Base-by-base conservation (phyloP, 1,140 invertebrate species). In the Microvelia longipes region DNA sequence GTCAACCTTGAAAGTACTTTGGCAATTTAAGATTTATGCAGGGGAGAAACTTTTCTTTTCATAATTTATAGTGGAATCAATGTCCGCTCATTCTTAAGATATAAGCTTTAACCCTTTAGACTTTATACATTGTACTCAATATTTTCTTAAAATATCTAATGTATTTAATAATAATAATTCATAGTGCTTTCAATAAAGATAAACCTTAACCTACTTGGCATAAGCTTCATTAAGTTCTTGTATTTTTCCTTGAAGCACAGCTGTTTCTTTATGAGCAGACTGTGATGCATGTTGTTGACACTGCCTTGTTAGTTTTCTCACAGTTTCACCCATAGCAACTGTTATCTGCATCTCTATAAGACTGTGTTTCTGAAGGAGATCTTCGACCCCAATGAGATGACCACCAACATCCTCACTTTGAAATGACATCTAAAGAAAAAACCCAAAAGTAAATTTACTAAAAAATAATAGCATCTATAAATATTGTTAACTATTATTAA, bases 321-420 rank as follows among this genome's bases (percentile, higher is more conserved):
- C 86, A 11, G 86, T 90, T 77, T 95, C 92, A 13, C 92, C 91
- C 72, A 93, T 82, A 0, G 91, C 89, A 28, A 77, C 76, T 1
- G 88, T 90, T 0, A 94, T 87, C 80, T 98, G 93, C 66, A 96
- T 81, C 77, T 98, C 94, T 74, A 93, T 88, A 27, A 98, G 81
- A 66, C 88, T 90, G 78, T 98, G 95, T 73, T 94, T 94, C 75
- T 98, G 94, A 28, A 98, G 80, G 14, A 96, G 81, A 75, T 98
- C 94, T 79, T 98, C 95, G 1, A 96, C 94, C 28, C 89, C 94
- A 63, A 96, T 81, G 27, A 98, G 81, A 82, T 98, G 96, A 0
- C 91, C 89, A 0, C 94, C 94, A 1, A 91, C 89, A 77, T 97
- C 94, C 69, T 90, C 89, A 11, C 92, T 93, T 72, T 88, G 85